Percentiles rank a stretch among this genome's conserved stretches.
Evolutionary conservation across 2,797 vertebrate genomes (phyloP).

Genomic region (Cyclopterus lumpus): DNA sequence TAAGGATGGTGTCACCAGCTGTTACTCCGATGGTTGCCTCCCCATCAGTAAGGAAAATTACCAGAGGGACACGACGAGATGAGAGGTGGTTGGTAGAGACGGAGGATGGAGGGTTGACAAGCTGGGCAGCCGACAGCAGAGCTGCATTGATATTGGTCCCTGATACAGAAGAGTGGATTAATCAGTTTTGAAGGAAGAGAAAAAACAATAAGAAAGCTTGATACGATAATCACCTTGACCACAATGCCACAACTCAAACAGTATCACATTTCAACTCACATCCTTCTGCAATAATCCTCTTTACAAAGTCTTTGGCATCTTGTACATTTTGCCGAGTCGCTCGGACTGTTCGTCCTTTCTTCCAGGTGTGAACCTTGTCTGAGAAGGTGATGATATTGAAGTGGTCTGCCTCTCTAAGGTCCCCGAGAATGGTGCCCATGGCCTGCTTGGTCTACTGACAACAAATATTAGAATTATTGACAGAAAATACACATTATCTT

Average conservation of each 20-base stretch:
- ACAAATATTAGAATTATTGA: slow-evolving; percentile 23
- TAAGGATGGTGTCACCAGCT: slow-evolving; percentile 81
- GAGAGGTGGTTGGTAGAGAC: slow-evolving; percentile 42
- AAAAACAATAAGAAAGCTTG: background rate
- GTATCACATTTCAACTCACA: slow-evolving; percentile 77
- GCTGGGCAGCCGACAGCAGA: slow-evolving; percentile 85
- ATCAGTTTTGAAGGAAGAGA: background rate
- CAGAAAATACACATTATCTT: background rate
- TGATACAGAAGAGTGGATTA: slow-evolving; percentile 50
- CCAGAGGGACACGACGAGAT: slow-evolving; percentile 81
- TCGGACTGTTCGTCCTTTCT: slow-evolving; percentile 81
- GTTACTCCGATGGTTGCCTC: slow-evolving; percentile 88
- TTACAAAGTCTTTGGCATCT: slow-evolving; percentile 86
- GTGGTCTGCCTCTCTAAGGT: slow-evolving; percentile 86
- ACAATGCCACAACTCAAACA: background rate
- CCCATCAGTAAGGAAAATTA: slow-evolving; percentile 90
- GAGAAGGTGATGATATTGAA: slow-evolving; percentile 93
- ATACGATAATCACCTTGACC: background rate
- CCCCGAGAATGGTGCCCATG: slow-evolving; percentile 87
- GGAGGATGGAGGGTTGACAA: slow-evolving; percentile 79
- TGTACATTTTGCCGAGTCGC: slow-evolving; percentile 85
- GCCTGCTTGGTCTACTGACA: slow-evolving; percentile 88
- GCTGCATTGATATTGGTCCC: slow-evolving; percentile 91
- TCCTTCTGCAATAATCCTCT: slow-evolving; percentile 85
- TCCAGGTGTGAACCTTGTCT: slow-evolving; percentile 87